Conservation (phyloP, 2,888 invertebrate species). For the Steinernema hermaphroditum region DNA sequence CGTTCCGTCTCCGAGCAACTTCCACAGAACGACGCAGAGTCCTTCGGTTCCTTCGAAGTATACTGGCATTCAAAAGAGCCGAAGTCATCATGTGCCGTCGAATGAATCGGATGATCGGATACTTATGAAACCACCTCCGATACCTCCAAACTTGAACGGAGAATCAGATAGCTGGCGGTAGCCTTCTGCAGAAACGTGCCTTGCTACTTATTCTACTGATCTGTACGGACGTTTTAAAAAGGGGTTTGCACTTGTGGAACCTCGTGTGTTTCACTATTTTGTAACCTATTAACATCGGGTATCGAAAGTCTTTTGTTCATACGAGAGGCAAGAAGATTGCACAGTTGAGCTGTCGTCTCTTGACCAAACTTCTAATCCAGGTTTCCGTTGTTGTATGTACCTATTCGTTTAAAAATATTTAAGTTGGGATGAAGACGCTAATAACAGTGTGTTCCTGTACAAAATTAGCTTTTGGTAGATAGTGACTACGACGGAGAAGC, state of each 20-base stretch:
- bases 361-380: too few species aligned
- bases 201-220: neutral
- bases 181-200: neutral
- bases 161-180: neutral
- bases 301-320: neutral
- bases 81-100: neutral
- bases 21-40: neutral
- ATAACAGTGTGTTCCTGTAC: too few species aligned
- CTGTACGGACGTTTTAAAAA: too few species aligned
- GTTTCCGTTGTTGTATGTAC: too few species aligned
- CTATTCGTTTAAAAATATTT: too few species aligned
- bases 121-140: neutral
- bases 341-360: neutral
- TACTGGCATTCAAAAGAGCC: neutral
- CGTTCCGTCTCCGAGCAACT: neutral
- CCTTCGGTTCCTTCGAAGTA: neutral
- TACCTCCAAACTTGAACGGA: neutral
- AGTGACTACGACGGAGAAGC: too few species aligned
- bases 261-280: neutral
- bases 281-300: conserved; percentile 12
- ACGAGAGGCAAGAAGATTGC: neutral
- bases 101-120: neutral
- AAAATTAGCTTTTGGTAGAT: too few species aligned
- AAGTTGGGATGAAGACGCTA: too few species aligned
- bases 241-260: too few species aligned